Conservation (phyloP, 2,113 vertebrate genomes). For the Electrona antarctica region DNA sequence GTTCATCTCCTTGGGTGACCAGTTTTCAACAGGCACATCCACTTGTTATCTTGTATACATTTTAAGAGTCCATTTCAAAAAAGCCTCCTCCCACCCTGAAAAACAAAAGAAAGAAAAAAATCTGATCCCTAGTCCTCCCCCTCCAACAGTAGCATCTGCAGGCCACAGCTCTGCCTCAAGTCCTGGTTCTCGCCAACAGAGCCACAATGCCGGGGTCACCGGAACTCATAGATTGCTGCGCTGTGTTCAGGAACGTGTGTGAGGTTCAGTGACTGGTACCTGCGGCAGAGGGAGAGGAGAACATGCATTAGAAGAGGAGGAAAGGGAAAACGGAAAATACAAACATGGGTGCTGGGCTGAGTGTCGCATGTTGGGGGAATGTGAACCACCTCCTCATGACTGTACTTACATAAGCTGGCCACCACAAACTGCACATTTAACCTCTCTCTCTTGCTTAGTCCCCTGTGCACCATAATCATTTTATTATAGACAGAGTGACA, state of each 20-base stretch:
- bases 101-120: slow-evolving; percentile 11
- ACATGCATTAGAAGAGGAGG: not conserved
- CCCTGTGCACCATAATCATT: too few species aligned
- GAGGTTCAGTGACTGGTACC: slow-evolving; percentile 99
- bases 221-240: slow-evolving; percentile 97
- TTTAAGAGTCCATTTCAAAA: too few species aligned
- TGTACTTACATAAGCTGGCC: too few species aligned
- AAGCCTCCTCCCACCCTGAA: not conserved
- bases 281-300: slow-evolving; percentile 46
- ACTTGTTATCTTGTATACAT: not conserved
- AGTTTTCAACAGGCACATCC: slow-evolving; percentile 25
- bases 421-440: too few species aligned
- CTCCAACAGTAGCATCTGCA: slow-evolving; percentile 51
- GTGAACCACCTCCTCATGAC: too few species aligned
- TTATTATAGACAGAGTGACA: too few species aligned
- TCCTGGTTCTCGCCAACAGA: slow-evolving; percentile 48
- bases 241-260: slow-evolving; percentile 98
- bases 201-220: slow-evolving; percentile 83
- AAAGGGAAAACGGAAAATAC: not conserved
- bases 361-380: too few species aligned
- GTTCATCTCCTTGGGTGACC: not conserved
- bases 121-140: slow-evolving; percentile 8
- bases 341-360: not conserved
- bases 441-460: too few species aligned
- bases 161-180: slow-evolving; percentile 49